Evolutionary conservation across 2,113 vertebrate species (phyloP).

Genomic region (Urocynchramus pylzowi): DNA sequence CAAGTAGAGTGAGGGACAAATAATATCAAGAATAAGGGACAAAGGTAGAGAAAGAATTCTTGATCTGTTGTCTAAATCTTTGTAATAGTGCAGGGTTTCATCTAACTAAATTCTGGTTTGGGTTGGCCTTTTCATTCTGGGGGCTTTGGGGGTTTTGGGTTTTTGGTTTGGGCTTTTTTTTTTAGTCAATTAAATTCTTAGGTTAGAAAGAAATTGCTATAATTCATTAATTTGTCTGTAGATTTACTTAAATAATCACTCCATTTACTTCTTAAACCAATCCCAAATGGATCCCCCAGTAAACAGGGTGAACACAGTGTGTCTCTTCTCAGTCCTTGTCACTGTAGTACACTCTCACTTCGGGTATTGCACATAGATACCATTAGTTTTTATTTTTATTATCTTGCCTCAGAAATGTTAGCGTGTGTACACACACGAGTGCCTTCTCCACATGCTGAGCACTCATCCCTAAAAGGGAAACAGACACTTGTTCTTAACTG

Average conservation of each 20-base stretch:
- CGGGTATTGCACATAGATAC: not conserved
- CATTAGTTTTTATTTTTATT: not conserved
- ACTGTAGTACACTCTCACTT: not conserved
- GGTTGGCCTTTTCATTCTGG: not conserved
- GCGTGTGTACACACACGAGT: not conserved
- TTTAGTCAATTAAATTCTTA: not conserved
- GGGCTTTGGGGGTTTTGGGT: fast-evolving
- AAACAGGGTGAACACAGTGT: not conserved
- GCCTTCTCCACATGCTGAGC: not conserved
- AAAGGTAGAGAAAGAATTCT: not conserved
- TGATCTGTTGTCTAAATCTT: not conserved
- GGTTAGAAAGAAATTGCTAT: not conserved
- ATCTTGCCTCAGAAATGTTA: not conserved
- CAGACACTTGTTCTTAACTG: not conserved
- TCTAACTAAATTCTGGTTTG: not conserved
- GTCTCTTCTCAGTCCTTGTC: not conserved
- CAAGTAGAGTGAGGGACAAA: not conserved
- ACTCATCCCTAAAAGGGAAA: not conserved
- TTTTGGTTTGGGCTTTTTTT: not conserved
- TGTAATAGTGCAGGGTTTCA: not conserved
- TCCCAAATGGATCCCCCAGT: not conserved
- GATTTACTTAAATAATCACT: not conserved
- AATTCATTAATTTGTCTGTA: not conserved
- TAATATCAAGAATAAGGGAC: not conserved
- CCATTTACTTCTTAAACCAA: not conserved